A percentile compares a stretch with the other conserved stretches of the same genome.
These are phyloP conservation scores for Metaphire vulgaris DNA, from an alignment of 1,140 invertebrate genomes.

Conservation along the genomic window DNA sequence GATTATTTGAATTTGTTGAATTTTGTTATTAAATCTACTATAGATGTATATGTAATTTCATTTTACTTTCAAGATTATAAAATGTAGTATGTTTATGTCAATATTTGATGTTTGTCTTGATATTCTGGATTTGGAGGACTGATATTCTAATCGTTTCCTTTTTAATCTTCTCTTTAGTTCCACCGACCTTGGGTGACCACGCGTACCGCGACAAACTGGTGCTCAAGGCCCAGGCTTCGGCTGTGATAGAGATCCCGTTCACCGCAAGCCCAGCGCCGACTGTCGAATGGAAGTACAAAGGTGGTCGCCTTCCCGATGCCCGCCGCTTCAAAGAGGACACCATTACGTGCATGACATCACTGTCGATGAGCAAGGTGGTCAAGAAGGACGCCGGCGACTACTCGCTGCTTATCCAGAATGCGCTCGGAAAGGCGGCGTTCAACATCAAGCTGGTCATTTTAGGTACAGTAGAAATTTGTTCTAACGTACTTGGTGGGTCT, in stretches of 20 bases:
- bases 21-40: no score
- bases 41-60: no score
- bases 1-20: no score
- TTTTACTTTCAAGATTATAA: no score
- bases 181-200: slow-evolving; percentile 25
- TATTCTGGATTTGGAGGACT: no score
- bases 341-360: slow-evolving; percentile 46
- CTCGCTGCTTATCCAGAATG: slow-evolving; percentile 45
- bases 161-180: slow-evolving; percentile 10
- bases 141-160: background rate
- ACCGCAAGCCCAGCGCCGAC: slow-evolving; percentile 64
- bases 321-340: slow-evolving; percentile 48
- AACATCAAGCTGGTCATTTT: slow-evolving; percentile 46
- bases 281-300: slow-evolving; percentile 63
- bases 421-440: slow-evolving; percentile 42
- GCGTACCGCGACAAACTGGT: slow-evolving; percentile 21
- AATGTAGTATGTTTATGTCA: no score
- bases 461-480: no score
- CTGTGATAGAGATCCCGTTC: slow-evolving; percentile 61
- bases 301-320: slow-evolving; percentile 39
- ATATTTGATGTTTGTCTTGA: no score
- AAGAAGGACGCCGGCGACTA: slow-evolving; percentile 47
- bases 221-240: slow-evolving; percentile 25
- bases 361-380: slow-evolving; percentile 43
- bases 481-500: no score